phyloP scores from a whole-genome alignment of 1,140 invertebrate genomes.

The Semibalanus balanoides region DNA sequence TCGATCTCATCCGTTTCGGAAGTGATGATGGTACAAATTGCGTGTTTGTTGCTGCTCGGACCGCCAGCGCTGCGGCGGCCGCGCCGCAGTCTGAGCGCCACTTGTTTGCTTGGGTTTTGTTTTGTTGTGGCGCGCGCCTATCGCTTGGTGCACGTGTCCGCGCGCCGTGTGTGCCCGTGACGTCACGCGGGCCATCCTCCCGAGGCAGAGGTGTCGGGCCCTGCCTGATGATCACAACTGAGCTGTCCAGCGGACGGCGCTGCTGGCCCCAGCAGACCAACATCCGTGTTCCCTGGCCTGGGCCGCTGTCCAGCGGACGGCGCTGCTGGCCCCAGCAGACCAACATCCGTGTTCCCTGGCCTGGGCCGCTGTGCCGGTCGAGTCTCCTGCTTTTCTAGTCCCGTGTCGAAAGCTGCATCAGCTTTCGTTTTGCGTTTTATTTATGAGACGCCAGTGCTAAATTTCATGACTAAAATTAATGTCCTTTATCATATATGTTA shows the following conservation, averaged over 20 bases:
- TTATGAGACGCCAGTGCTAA: no score
- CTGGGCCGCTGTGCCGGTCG: no score
- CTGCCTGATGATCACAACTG: neutral
- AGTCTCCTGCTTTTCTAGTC: no score
- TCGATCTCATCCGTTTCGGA: neutral
- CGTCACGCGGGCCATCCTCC: neutral
- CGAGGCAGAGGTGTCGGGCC: neutral
- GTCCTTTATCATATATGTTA: no score
- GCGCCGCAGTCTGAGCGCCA: neutral
- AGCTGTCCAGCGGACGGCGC: no score
- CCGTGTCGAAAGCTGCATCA: no score
- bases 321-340: no score
- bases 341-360: no score
- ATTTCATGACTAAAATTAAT: no score
- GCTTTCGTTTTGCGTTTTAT: no score
- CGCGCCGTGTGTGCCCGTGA: neutral
- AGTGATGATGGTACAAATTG: neutral
- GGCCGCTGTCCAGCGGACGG: no score
- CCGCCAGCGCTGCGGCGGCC: neutral
- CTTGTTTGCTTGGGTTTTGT: neutral
- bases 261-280: neutral
- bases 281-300: no score
- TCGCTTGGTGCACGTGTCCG: neutral
- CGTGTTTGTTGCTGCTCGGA: neutral
- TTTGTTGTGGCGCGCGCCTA: neutral